Conservation (phyloP, 2,113 vertebrate species). For the Eupsittula cactorum region DNA sequence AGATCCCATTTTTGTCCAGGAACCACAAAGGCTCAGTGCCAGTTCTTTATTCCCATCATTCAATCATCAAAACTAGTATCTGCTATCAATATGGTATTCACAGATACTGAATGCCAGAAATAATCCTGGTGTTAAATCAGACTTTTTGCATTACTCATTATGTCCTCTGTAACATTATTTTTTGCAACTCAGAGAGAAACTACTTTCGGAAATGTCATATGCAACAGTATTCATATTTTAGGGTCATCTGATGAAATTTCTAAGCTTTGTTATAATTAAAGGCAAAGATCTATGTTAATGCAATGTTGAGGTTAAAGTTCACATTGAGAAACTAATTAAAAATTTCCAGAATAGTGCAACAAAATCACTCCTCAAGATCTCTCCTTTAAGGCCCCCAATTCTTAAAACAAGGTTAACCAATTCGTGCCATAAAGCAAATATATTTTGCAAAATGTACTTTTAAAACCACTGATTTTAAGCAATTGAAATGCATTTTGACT, state of each 20-base stretch:
- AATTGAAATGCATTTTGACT: neutral
- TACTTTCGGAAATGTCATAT: slow-evolving; percentile 13
- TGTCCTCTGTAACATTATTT: slow-evolving; percentile 44
- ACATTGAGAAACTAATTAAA: neutral
- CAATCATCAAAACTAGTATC: slow-evolving; percentile 35
- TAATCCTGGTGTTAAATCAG: slow-evolving; percentile 64
- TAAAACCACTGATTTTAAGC: neutral
- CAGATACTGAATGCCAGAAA: slow-evolving; percentile 44
- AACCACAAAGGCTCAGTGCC: slow-evolving; percentile 5
- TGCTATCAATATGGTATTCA: slow-evolving; percentile 56
- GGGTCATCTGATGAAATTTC: neutral
- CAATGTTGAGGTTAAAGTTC: neutral
- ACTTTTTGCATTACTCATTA: slow-evolving; percentile 63
- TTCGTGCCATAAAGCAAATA: neutral
- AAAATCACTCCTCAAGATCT: neutral
- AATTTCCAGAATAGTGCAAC: neutral
- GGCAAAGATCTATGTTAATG: neutral
- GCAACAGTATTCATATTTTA: neutral
- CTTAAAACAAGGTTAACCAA: neutral
- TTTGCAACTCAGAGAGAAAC: neutral
- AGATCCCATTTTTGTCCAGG: neutral
- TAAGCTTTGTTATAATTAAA: slow-evolving; percentile 17
- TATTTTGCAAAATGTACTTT: neutral
- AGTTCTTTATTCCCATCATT: slow-evolving; percentile 54
- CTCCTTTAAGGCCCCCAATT: neutral